Evolutionary conservation across 2,797 vertebrate genomes (phyloP).

Genomic region (Knipowitschia caucasica): DNA sequence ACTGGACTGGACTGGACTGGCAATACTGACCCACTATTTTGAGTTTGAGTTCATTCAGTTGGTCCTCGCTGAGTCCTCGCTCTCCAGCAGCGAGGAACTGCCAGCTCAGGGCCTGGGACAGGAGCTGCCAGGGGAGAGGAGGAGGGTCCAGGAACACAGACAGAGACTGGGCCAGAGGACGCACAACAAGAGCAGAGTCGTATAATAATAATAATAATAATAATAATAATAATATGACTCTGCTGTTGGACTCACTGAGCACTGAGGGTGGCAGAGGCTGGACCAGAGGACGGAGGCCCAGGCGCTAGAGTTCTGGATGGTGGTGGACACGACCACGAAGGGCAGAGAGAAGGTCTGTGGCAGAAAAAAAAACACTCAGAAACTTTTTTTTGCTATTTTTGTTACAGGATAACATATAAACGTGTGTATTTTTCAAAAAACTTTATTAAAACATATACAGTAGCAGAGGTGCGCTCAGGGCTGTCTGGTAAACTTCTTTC

Average conservation of each 20-base stretch:
- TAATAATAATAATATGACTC: too few species aligned
- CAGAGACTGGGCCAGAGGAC: slow-evolving; percentile 72
- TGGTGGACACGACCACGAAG: slow-evolving; percentile 82
- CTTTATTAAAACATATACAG: too few species aligned
- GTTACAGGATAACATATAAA: too few species aligned
- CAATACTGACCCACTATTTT: slow-evolving; percentile 64
- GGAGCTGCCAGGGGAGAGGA: slow-evolving; percentile 79
- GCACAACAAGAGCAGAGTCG: background rate
- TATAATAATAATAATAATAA: background rate
- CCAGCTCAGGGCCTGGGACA: slow-evolving; percentile 89
- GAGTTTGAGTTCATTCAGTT: slow-evolving; percentile 82
- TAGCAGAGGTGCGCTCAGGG: too few species aligned
- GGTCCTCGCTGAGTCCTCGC: slow-evolving; percentile 81
- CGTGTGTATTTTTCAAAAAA: too few species aligned
- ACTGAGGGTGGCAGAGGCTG: slow-evolving; percentile 78
- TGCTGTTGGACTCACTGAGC: slow-evolving; percentile 71
- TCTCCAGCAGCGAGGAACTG: slow-evolving; percentile 88
- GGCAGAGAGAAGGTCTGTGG: slow-evolving; percentile 84
- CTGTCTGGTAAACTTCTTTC: too few species aligned
- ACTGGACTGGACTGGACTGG: too few species aligned
- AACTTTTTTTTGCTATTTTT: too few species aligned
- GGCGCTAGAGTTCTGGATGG: slow-evolving; percentile 79
- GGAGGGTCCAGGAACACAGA: slow-evolving; percentile 85
- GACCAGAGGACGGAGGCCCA: slow-evolving; percentile 93
- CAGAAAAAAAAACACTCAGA: background rate